A percentile compares a stretch with the other conserved stretches of the same genome.
These are phyloP conservation scores for Eulacestoma nigropectus DNA, from an alignment of 2,113 vertebrate genomes.

Conservation along the genomic window DNA sequence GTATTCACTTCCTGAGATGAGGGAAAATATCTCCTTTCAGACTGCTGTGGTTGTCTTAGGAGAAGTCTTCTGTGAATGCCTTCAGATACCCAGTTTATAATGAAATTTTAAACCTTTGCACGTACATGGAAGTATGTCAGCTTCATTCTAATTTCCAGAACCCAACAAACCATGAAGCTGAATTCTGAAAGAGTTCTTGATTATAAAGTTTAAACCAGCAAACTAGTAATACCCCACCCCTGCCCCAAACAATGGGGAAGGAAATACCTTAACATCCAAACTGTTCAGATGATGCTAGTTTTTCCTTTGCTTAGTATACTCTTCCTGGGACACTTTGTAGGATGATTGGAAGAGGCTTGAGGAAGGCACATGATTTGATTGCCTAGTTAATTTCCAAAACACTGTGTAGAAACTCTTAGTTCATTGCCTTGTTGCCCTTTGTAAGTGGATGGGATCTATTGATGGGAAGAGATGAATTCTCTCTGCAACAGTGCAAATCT, in stretches of 20 bases:
- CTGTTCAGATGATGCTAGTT: not conserved
- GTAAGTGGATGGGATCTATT: constrained; percentile 18
- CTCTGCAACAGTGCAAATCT: constrained; percentile 21
- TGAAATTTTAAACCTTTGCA: not conserved
- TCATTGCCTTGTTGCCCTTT: constrained; percentile 8
- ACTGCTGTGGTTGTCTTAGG: not conserved
- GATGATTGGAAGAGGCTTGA: not conserved
- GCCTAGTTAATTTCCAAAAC: not conserved
- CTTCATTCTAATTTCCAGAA: not conserved
- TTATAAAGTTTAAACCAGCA: not conserved
- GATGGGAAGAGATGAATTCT: constrained; percentile 21
- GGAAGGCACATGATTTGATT: not conserved
- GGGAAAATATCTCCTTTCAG: not conserved
- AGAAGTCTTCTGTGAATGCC: not conserved
- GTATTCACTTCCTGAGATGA: not conserved
- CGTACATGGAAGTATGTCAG: not conserved
- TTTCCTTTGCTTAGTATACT: not conserved
- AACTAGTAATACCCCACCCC: not conserved
- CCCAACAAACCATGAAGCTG: not conserved
- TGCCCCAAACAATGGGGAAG: not conserved
- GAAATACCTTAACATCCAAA: not conserved
- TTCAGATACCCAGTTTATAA: not conserved
- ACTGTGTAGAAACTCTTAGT: not conserved
- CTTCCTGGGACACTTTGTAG: not conserved
- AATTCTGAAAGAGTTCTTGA: not conserved